These are phyloP conservation scores for Stenopsyche tienmushanensis DNA, from an alignment of 1,140 invertebrate genomes.

Conservation along the genomic window DNA sequence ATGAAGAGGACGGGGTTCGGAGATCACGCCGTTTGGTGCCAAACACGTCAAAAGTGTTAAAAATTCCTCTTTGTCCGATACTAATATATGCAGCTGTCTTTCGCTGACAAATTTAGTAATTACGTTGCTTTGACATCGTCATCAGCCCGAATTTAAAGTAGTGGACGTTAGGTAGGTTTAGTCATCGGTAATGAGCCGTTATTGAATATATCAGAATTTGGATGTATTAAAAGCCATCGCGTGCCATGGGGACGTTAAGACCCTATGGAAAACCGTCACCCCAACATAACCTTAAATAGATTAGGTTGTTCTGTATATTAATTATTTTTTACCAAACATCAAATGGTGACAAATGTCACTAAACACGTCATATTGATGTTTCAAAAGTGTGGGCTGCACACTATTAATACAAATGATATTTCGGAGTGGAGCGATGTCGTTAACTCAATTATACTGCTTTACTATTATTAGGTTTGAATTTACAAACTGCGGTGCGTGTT, in stretches of 20 bases:
- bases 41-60: neutral
- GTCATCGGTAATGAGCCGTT: neutral
- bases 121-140: too few relatives aligned
- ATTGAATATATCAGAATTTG: neutral
- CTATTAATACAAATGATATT: too few relatives aligned
- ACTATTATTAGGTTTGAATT: too few relatives aligned
- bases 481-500: too few relatives aligned
- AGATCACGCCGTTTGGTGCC: neutral
- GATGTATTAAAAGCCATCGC: constrained; percentile 5
- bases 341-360: constrained; percentile 28
- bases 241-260: constrained; percentile 16
- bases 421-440: too few relatives aligned
- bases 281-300: constrained; percentile 16
- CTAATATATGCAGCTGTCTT: too few relatives aligned
- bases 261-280: constrained; percentile 1
- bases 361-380: constrained; percentile 27
- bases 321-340: constrained; percentile 10
- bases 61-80: neutral
- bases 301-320: constrained; percentile 27
- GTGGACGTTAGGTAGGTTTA: too few relatives aligned
- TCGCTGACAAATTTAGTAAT: too few relatives aligned
- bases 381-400: neutral
- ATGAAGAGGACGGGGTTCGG: neutral
- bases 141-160: too few relatives aligned
- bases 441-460: too few relatives aligned